Conservation (phyloP, 2,113 vertebrate genomes). For the Seriola dumerili region DNA sequence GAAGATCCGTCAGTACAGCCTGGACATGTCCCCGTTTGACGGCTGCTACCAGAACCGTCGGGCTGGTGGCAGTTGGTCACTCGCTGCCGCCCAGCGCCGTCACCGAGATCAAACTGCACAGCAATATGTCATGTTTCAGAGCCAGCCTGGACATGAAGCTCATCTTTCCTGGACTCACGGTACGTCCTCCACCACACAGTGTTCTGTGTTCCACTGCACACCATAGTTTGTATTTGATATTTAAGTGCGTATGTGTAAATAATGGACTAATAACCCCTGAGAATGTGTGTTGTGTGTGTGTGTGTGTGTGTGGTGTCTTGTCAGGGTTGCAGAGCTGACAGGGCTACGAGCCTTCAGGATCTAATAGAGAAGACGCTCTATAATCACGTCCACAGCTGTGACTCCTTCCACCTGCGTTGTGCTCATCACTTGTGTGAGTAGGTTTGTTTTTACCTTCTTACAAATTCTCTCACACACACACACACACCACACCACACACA, state of each 20-base stretch:
- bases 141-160: conserved; percentile 99
- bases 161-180: conserved; percentile 98
- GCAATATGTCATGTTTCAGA: conserved; percentile 99
- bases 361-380: conserved; percentile 99
- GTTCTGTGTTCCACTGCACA: background rate
- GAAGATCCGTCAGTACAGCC: conserved; percentile 96
- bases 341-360: conserved; percentile 99
- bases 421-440: conserved; percentile 97
- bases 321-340: conserved; percentile 96
- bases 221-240: background rate
- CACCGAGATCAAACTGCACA: conserved; percentile 97
- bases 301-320: too few species aligned
- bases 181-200: conserved; percentile 61
- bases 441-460: conserved; percentile 63
- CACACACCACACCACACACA: too few species aligned
- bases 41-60: conserved; percentile 98
- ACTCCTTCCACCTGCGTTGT: conserved; percentile 97
- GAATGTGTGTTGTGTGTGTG: background rate
- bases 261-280: conserved; percentile 4
- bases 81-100: conserved; percentile 95
- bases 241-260: conserved; percentile 19
- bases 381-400: conserved; percentile 97
- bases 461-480: background rate
- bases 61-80: conserved; percentile 97
- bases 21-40: conserved; percentile 97